Base-by-base conservation (phyloP, 2,888 invertebrate species). In the Melanotus villosus region DNA sequence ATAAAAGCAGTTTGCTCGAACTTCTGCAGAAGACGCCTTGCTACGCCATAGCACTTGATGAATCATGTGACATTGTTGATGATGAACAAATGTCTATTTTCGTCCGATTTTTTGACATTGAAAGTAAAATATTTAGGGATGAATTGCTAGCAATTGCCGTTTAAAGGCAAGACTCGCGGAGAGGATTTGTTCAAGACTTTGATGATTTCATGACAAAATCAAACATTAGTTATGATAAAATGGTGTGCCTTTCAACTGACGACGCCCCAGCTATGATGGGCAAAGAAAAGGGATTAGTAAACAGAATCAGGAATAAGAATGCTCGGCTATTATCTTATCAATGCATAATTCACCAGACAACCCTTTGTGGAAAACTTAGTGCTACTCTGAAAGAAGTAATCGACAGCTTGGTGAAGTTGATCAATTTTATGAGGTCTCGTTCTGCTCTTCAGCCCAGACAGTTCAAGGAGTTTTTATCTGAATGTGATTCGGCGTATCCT, bases 41-140 rank as follows among this genome's bases (percentile, higher is more conserved):
- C 34, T 34, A 34, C 34, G n/a, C 34, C 34, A 34, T 34, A 10
- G 34, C 34, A 34, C 34, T n/a, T 26, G 38, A 38, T 43, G 19
- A 43, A 43, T 16, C 43, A 18, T 43, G 43, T 32, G 32, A 73
- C 76, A 68, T 77, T 71, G 70, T 73, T 76, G 77, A 77, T 26
- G 72, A 73, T 72, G 75, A 77, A 75, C 76, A 78, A 75, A 75
- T 79, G 75, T 76, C 76, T 70, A 65, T 72, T 74, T 76, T 74
- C 41, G 71, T 74, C 60, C 57, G 74, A 66, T 76, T 76, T 74
- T 62, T 75, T 63, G 73, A 77, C 54, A 65, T 71, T 73, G 75
- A 72, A 38, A 65, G 65, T 75, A 64, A 65, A 71, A 45, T 65
- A 19, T 75, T 75, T 41, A 75, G 69, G 65, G 67, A 26, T 26